Evolutionary conservation across 2,113 vertebrate genomes (phyloP).

Genomic region (Anarrhichthys ocellatus): DNA sequence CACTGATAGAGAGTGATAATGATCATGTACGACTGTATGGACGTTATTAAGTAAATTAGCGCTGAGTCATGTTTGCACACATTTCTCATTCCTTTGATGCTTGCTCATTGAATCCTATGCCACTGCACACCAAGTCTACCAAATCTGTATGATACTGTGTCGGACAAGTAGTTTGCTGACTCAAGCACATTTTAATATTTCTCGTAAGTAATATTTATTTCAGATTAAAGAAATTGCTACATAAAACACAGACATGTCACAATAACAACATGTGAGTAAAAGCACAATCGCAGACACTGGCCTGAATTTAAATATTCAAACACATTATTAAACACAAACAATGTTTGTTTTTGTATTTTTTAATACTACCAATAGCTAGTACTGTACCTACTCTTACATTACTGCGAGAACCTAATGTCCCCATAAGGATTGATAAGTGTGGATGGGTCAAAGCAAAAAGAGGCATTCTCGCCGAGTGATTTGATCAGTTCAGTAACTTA

Average conservation of each 20-base stretch:
- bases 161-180: not conserved
- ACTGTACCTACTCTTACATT: no score
- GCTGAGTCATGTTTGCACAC: not conserved
- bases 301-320: not conserved
- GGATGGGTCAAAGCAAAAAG: not conserved
- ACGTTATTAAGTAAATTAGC: not conserved
- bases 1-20: not conserved
- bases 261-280: not conserved
- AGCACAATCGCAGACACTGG: no score
- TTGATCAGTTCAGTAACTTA: constrained; percentile 77
- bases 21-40: not conserved
- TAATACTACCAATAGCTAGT: not conserved
- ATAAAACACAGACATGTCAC: not conserved
- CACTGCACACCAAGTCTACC: not conserved
- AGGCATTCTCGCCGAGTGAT: not conserved
- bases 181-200: not conserved
- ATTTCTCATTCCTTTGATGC: not conserved
- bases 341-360: not conserved
- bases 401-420: not conserved
- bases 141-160: not conserved
- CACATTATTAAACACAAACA: not conserved
- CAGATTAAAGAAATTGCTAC: not conserved
- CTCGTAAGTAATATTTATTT: not conserved
- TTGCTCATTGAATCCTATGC: not conserved
- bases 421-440: not conserved